A percentile compares a stretch with the other conserved stretches of the same genome.
These are phyloP conservation scores for Spialia ferax DNA, from an alignment of 2,888 invertebrate species.

Conservation along the genomic window DNA sequence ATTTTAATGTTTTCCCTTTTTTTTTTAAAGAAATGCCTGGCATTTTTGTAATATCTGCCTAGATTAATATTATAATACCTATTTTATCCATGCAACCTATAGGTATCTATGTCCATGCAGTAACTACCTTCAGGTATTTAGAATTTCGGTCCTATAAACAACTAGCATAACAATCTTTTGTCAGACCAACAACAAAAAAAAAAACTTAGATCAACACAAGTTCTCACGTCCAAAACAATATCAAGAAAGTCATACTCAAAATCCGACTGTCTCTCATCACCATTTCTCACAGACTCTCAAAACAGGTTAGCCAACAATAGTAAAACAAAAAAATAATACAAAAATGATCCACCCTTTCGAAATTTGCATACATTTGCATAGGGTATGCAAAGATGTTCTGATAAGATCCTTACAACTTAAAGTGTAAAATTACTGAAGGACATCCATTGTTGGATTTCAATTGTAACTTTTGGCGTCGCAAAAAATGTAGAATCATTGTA, in stretches of 20 bases:
- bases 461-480: neutral
- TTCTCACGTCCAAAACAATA: slow-evolving; percentile 23
- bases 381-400: slow-evolving; percentile 18
- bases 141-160: too few species aligned
- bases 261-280: neutral
- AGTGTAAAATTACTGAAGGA: slow-evolving; percentile 28
- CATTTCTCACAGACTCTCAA: slow-evolving; percentile 7
- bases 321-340: slow-evolving; percentile 52
- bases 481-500: neutral
- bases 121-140: too few species aligned
- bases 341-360: slow-evolving; percentile 57
- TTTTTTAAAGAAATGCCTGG: too few species aligned
- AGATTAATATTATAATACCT: too few species aligned
- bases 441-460: slow-evolving; percentile 28
- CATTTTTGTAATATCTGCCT: too few species aligned
- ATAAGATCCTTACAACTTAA: slow-evolving; percentile 19
- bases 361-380: slow-evolving; percentile 60
- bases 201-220: neutral
- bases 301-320: slow-evolving; percentile 53
- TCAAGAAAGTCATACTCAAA: slow-evolving; percentile 2
- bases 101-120: too few species aligned
- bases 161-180: too few species aligned
- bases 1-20: too few species aligned
- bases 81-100: too few species aligned
- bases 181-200: neutral